Conservation (phyloP, 1,140 invertebrate species). For the Mizuhopecten yessoensis region DNA sequence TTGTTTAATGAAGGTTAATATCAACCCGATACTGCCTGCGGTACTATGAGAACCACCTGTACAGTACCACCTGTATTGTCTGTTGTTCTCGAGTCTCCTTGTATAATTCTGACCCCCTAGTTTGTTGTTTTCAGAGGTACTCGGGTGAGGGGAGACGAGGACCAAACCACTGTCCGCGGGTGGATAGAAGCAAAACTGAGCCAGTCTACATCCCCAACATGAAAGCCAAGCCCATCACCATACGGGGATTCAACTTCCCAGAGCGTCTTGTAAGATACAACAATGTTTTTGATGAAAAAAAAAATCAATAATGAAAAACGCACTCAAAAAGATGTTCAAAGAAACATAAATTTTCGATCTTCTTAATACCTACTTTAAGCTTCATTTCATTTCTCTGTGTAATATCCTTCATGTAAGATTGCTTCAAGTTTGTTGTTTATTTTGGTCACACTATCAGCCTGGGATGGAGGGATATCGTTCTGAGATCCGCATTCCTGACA, state of each 20-base stretch:
- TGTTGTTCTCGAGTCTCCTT: background rate
- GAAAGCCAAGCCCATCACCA: conserved; percentile 58
- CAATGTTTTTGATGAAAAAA: too few species aligned
- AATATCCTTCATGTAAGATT: background rate
- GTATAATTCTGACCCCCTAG: background rate
- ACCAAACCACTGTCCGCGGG: conserved; percentile 67
- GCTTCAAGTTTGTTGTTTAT: background rate
- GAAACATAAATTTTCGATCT: too few species aligned
- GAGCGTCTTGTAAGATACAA: conserved; percentile 61
- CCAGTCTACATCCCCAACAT: conserved; percentile 66
- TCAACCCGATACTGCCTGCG: too few species aligned
- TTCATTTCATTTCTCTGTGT: too few species aligned
- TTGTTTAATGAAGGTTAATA: too few species aligned
- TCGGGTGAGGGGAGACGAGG: conserved; percentile 63
- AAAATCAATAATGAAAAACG: too few species aligned
- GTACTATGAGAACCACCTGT: too few species aligned
- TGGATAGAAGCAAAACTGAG: conserved; percentile 61
- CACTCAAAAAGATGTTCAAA: too few species aligned
- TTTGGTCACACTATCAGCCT: background rate
- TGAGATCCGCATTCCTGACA: background rate
- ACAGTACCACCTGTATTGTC: too few species aligned
- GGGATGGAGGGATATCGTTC: background rate
- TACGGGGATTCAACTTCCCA: conserved; percentile 70
- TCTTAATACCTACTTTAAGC: too few species aligned
- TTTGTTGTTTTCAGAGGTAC: conserved; percentile 58